Conservation (phyloP, 2,797 vertebrate genomes). For the Micromesistius poutassou region DNA sequence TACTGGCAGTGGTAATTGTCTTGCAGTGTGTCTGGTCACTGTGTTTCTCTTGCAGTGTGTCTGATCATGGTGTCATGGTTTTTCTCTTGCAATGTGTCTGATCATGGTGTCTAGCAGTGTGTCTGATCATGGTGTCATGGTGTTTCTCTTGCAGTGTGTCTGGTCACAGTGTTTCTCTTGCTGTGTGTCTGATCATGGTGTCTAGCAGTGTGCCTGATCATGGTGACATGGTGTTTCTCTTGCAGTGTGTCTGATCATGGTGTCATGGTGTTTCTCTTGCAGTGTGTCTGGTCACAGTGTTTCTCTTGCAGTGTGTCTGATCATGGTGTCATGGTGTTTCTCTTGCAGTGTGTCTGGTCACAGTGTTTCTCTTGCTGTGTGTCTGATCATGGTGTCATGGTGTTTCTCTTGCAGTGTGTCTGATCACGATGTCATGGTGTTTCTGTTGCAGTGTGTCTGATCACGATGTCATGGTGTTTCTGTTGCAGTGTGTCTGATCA, state of each 20-base stretch:
- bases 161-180: slow-evolving; percentile 51
- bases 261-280: too few relatives aligned
- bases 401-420: neutral
- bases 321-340: too few relatives aligned
- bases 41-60: neutral
- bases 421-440: neutral
- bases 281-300: too few relatives aligned
- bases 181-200: slow-evolving; percentile 91
- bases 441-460: neutral
- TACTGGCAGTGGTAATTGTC: neutral
- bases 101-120: slow-evolving; percentile 36
- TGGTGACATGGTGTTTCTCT: too few relatives aligned
- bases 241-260: too few relatives aligned
- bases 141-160: slow-evolving; percentile 79
- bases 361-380: neutral
- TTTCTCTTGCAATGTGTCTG: slow-evolving; percentile 81
- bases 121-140: too few relatives aligned
- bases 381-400: neutral
- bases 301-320: too few relatives aligned
- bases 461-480: neutral
- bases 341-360: too few relatives aligned
- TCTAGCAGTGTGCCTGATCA: too few relatives aligned
- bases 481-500: neutral
- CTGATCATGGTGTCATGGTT: neutral
- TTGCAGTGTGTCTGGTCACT: too few relatives aligned